Evolutionary conservation across 2,113 vertebrate species (phyloP).

Genomic region (Tyto alba): DNA sequence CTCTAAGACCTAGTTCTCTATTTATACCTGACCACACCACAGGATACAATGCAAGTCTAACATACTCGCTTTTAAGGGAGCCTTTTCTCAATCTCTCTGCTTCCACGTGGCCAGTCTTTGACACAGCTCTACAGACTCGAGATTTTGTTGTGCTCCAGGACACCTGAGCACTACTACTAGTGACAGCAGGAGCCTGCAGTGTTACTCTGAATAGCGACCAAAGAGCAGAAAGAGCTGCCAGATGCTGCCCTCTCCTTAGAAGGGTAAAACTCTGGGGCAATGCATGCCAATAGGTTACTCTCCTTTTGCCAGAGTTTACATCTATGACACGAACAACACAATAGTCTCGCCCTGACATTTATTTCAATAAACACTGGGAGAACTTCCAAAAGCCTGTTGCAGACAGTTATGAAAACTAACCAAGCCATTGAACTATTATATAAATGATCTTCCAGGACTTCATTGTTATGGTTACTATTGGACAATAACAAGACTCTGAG

Average conservation of each 20-base stretch:
- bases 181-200: neutral
- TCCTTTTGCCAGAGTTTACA: neutral
- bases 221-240: neutral
- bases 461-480: neutral
- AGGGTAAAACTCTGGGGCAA: neutral
- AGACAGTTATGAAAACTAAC: neutral
- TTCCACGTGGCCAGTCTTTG: neutral
- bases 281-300: neutral
- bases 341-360: neutral
- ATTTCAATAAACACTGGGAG: neutral
- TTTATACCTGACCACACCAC: neutral
- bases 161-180: neutral
- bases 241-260: neutral
- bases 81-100: neutral
- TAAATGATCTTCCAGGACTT: neutral
- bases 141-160: neutral
- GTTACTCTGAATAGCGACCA: neutral
- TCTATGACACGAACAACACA: neutral
- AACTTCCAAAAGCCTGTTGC: neutral
- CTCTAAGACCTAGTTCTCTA: neutral
- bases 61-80: fast-evolving
- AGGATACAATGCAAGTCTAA: neutral
- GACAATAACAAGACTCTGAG: neutral
- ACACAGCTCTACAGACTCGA: fast-evolving
- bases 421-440: neutral